phyloP scores from a whole-genome alignment of 2,797 vertebrate genomes.

The Masticophis lateralis region DNA sequence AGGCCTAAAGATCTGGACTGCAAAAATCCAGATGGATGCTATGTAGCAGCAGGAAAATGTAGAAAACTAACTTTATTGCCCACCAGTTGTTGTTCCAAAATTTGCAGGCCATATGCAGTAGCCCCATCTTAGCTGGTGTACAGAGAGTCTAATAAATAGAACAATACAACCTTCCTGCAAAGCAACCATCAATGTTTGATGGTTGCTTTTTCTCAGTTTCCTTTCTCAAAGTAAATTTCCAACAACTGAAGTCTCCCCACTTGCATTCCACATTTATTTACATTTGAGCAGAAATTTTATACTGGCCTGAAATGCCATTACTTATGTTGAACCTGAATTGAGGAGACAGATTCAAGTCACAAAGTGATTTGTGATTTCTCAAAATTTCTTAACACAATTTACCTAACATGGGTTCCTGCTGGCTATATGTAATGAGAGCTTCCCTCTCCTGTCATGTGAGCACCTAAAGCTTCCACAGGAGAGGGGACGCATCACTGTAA shows the following conservation, averaged over 20 bases:
- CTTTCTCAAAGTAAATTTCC: not conserved
- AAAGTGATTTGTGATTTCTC: not conserved
- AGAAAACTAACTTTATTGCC: not conserved
- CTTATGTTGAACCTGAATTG: not conserved
- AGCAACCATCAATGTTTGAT: not conserved
- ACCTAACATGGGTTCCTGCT: not conserved
- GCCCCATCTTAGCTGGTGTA: not conserved
- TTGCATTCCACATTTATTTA: not conserved
- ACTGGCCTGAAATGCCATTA: not conserved
- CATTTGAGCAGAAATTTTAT: not conserved
- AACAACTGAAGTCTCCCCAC: not conserved
- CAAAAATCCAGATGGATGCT: not conserved
- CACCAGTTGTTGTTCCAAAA: not conserved
- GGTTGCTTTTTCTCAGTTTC: not conserved
- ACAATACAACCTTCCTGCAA: not conserved
- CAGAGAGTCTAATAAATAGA: not conserved
- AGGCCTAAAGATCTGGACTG: not conserved
- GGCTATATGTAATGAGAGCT: not conserved
- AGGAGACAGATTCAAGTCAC: not conserved
- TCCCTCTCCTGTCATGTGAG: not conserved
- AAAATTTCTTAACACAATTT: not conserved
- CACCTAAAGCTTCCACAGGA: not conserved
- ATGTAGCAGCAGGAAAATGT: not conserved
- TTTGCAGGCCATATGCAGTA: not conserved
- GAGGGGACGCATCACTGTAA: not conserved